A percentile compares a stretch with the other conserved stretches of the same genome.
phyloP scores from a whole-genome alignment of 2,888 invertebrate genomes.

The Eurois occulta region DNA sequence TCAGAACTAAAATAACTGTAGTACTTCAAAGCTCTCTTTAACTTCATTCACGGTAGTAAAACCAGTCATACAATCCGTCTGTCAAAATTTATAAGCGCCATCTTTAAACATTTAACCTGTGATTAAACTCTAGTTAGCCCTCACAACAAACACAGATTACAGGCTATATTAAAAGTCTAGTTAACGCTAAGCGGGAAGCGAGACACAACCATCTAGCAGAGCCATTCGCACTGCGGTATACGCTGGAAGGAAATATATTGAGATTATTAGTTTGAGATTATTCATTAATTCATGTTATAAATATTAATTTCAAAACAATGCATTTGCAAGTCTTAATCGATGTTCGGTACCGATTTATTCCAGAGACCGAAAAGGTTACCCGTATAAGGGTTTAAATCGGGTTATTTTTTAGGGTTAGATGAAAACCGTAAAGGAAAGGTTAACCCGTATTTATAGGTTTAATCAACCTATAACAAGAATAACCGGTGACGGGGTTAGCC shows the following conservation, averaged over 20 bases:
- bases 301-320: not conserved
- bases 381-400: no score
- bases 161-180: constrained; percentile 78
- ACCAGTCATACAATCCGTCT: not conserved
- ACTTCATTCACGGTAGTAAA: not conserved
- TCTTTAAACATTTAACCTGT: constrained; percentile 4
- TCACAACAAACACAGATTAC: constrained; percentile 65
- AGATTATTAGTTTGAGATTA: constrained; percentile 32
- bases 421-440: no score
- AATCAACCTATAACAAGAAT: no score
- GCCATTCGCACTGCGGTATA: constrained; percentile 84
- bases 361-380: no score
- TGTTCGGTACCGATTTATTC: no score
- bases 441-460: no score
- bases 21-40: constrained; percentile 2
- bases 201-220: constrained; percentile 86
- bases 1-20: not conserved
- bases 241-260: constrained; percentile 74
- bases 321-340: no score
- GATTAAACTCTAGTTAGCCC: constrained; percentile 32
- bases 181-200: constrained; percentile 78
- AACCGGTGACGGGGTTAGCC: no score
- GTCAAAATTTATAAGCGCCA: constrained; percentile 25
- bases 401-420: no score
- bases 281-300: not conserved